Base-by-base conservation (phyloP, 2,888 invertebrate genomes). In the Leucophenga montana region DNA sequence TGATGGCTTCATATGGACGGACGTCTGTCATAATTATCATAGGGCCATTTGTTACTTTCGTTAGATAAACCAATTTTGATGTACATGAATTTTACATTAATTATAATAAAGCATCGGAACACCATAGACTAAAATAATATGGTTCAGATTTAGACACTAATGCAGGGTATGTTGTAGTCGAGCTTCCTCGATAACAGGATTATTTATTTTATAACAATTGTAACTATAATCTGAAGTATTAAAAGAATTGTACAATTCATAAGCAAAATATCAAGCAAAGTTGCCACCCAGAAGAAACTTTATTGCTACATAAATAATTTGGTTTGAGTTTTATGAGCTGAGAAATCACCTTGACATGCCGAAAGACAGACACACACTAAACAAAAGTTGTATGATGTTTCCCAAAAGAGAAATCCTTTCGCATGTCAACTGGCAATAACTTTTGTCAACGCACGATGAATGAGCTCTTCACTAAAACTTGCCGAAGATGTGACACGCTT, bases 381-480 rank as follows among this genome's bases (percentile, higher is more conserved):
- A 16, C 13, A 16, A 9, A 65, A 48, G 18, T 22, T 22, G 22
- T 20, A 27, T 18, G 22, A 73, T 54, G 27, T 71, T 69, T 71
- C 74, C 75, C 74, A 71, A 67, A 73, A 70, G 73, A 71, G 59
- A 74, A 73, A 82, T 78, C 79, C 78, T 75, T 78, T 83, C 73
- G 83, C 78, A 78, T 83, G 83, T 78, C 80, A 78, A 78, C 78
- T 78, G 77, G 74, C 75, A 73, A 74, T 77, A 78, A 71, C 50
- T 75, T 71, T 70, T 67, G 67, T 62, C 76, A 72, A 65, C 69
- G 70, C 73, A 61, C 64, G 72, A 66, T 71, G 67, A 71, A 53
- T 68, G 73, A 70, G 74, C 46, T 69, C 71, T 66, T 65, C 66
- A 69, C 68, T 73, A 69, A 68, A 69, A 73, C 48, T 27, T 22